A percentile compares a stretch with the other conserved stretches of the same genome.
Conservation (phyloP, 2,888 invertebrate species). For the Tipula unca region DNA sequence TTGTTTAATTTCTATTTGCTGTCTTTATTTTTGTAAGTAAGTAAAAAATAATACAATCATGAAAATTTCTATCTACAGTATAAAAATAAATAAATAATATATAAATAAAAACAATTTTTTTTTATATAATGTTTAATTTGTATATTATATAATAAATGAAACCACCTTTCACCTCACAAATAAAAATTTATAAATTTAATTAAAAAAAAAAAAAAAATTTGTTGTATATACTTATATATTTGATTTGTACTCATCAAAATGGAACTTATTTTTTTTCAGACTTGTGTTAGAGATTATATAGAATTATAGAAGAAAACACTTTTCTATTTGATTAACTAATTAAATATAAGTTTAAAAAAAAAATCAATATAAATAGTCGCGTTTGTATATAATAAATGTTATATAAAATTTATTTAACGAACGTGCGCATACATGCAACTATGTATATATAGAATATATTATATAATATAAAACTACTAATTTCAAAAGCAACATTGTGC, state of each 20-base stretch:
- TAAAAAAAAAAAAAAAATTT: background rate
- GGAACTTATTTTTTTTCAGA: background rate
- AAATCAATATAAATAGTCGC: background rate
- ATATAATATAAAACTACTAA: background rate
- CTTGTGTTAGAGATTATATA: background rate
- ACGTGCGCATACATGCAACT: background rate
- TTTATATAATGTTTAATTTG: background rate
- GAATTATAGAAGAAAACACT: too few species aligned
- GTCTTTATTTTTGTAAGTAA: background rate
- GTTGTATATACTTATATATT: background rate
- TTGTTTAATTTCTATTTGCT: background rate
- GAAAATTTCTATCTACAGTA: slow-evolving; percentile 9
- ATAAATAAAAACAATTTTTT: background rate
- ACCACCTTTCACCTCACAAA: slow-evolving; percentile 9
- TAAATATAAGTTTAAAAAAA: background rate
- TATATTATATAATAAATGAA: background rate
- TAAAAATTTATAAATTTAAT: background rate
- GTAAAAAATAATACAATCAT: slow-evolving; percentile 1
- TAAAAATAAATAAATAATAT: background rate
- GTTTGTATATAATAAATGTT: background rate
- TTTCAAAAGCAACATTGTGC: background rate
- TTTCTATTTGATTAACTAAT: background rate
- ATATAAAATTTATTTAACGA: background rate
- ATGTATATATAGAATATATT: background rate
- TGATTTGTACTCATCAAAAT: background rate